These are phyloP conservation scores for Nymphalis urticae DNA, from an alignment of 2,888 invertebrate genomes.

Conservation along the genomic window DNA sequence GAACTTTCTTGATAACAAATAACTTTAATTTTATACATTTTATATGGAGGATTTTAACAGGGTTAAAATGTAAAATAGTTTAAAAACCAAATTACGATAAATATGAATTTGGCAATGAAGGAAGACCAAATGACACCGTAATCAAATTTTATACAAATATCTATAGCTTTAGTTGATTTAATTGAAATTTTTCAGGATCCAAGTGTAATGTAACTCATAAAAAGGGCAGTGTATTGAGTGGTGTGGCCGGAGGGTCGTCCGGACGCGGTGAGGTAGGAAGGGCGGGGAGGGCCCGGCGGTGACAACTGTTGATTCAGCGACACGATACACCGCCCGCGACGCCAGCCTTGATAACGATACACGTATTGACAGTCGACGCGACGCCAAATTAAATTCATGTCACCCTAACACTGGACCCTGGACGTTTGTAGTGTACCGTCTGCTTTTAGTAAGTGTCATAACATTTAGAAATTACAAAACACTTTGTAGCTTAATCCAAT, in stretches of 20 bases:
- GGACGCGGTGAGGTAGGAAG: background rate
- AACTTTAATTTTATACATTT: no score
- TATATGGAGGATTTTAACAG: no score
- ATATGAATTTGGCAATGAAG: no score
- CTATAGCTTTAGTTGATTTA: no score
- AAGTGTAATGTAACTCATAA: background rate
- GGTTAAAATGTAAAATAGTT: no score
- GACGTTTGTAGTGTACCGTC: conserved; percentile 16
- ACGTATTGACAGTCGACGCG: conserved; percentile 27
- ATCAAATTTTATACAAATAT: no score
- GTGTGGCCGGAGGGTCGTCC: background rate
- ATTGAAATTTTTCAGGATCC: background rate
- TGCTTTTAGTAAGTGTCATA: conserved; percentile 7
- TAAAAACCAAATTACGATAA: no score
- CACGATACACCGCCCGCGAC: conserved; percentile 8
- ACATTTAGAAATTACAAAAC: background rate
- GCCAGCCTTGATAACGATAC: conserved; percentile 17
- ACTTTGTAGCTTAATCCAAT: background rate
- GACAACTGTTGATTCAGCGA: conserved; percentile 30
- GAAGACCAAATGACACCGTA: no score
- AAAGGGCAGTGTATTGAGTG: conserved; percentile 2
- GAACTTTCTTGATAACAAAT: no score
- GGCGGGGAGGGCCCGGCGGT: conserved; percentile 8
- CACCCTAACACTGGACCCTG: background rate
- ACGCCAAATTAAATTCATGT: conserved; percentile 20